Conservation (phyloP, 2,113 vertebrate species). For the Puffinus mauretanicus region DNA sequence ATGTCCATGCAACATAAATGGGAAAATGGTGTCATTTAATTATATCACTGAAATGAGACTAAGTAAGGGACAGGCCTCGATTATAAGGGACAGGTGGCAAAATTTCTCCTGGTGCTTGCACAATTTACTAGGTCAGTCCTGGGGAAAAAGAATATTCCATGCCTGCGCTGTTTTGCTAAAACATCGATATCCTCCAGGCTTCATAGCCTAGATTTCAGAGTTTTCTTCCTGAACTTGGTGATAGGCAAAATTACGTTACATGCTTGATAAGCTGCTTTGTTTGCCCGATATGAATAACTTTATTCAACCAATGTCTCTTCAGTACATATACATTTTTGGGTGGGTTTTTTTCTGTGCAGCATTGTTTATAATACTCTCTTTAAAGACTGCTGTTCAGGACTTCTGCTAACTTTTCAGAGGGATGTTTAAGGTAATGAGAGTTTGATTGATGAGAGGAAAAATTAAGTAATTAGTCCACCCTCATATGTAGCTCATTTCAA, state of each 20-base stretch:
- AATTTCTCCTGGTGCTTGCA: slow-evolving; percentile 43
- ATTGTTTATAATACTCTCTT: background rate
- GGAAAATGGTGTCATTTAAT: slow-evolving; percentile 24
- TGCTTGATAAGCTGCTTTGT: background rate
- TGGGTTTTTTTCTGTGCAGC: background rate
- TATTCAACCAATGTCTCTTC: background rate
- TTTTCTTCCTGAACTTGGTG: background rate
- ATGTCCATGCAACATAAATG: background rate
- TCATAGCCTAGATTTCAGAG: slow-evolving; percentile 45
- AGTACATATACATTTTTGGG: background rate
- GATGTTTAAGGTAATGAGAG: background rate
- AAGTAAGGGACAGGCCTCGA: slow-evolving; percentile 20
- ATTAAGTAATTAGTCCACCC: background rate
- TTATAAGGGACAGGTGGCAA: slow-evolving; percentile 55
- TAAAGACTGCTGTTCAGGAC: background rate
- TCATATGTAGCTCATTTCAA: background rate
- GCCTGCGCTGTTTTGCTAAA: background rate
- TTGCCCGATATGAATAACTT: background rate
- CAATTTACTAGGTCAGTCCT: slow-evolving; percentile 44
- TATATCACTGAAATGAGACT: slow-evolving; percentile 10
- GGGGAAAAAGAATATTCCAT: slow-evolving; percentile 40
- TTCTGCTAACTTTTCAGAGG: background rate
- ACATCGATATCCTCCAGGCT: slow-evolving; percentile 6
- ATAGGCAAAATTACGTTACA: slow-evolving; percentile 20
- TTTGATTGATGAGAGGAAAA: background rate